Evolutionary conservation across 2,888 invertebrate species (phyloP).

Genomic region (Drosophila melanosoma): DNA sequence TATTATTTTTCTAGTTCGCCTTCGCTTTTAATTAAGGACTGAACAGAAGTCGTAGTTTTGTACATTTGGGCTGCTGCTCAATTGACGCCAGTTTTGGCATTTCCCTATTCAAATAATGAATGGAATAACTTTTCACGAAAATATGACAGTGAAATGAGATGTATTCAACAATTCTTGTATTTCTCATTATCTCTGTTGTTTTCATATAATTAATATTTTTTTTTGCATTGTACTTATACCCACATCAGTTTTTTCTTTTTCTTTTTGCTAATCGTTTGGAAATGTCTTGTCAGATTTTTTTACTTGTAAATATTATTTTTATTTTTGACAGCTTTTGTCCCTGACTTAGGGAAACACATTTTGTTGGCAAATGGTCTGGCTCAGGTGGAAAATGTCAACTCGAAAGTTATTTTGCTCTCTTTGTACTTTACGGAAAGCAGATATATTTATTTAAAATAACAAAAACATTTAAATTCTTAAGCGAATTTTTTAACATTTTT

Average conservation of each 20-base stretch:
- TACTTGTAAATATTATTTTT: neutral
- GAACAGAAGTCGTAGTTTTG: conserved; percentile 21
- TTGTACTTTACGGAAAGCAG: neutral
- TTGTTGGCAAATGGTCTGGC: conserved; percentile 32
- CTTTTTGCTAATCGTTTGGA: conserved; percentile 16
- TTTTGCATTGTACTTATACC: conserved; percentile 9
- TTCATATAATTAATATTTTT: neutral
- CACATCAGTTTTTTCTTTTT: conserved; percentile 17
- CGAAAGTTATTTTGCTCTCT: conserved; percentile 5
- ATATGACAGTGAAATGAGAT: conserved; percentile 47
- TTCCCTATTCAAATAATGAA: conserved; percentile 51
- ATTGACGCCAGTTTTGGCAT: conserved; percentile 37
- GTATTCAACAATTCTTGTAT: conserved; percentile 47
- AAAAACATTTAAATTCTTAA: neutral
- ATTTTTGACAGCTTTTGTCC: conserved; percentile 46
- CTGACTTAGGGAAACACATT: conserved; percentile 42
- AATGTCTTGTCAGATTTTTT: conserved; percentile 37
- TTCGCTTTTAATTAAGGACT: conserved; percentile 73
- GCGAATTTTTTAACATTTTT: neutral
- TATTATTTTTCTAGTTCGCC: conserved; percentile 60
- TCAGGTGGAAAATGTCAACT: conserved; percentile 4
- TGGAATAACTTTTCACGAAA: conserved; percentile 54
- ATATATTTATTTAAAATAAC: conserved; percentile 10
- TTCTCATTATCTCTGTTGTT: conserved; percentile 20
- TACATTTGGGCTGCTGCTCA: neutral